phyloP scores from a whole-genome alignment of 2,797 vertebrate genomes.

The Bovichtus diacanthus region DNA sequence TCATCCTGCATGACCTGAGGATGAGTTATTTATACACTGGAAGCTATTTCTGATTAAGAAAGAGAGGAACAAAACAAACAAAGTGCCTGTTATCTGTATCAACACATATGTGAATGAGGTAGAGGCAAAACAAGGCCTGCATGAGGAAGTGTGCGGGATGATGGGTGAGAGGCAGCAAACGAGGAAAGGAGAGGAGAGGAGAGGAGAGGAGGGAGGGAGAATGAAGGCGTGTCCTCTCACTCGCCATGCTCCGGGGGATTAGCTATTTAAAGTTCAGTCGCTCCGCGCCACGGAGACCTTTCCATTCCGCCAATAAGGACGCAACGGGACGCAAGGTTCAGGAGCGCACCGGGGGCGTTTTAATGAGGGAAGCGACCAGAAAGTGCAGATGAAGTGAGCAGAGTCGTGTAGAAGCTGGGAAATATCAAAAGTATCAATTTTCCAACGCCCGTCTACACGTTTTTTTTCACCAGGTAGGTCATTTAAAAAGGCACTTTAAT shows the following conservation, averaged over 20 bases:
- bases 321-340: neutral
- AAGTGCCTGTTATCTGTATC: constrained; percentile 18
- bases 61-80: too few species aligned
- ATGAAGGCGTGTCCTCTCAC: constrained; percentile 72
- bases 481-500: neutral
- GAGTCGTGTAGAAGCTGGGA: neutral
- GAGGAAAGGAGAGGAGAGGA: constrained; percentile 3
- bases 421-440: neutral
- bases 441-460: neutral
- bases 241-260: constrained; percentile 66
- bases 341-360: constrained; percentile 1
- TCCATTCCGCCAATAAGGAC: constrained; percentile 39
- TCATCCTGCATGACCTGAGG: neutral
- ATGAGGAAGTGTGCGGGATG: constrained; percentile 11
- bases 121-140: constrained; percentile 42
- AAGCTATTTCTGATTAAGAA: constrained; percentile 22
- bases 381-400: constrained; percentile 8
- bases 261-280: constrained; percentile 83
- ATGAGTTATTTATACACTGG: neutral
- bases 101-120: constrained; percentile 13
- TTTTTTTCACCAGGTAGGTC: constrained; percentile 50
- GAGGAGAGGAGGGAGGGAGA: constrained; percentile 33
- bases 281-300: constrained; percentile 53
- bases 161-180: constrained; percentile 22
- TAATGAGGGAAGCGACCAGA: neutral